Evolutionary conservation across 92 coral and sea anemone genomes (phyloP), one percentile per base, ranked within the genome.

Genomic region (Plumapathes pennacea): DNA sequence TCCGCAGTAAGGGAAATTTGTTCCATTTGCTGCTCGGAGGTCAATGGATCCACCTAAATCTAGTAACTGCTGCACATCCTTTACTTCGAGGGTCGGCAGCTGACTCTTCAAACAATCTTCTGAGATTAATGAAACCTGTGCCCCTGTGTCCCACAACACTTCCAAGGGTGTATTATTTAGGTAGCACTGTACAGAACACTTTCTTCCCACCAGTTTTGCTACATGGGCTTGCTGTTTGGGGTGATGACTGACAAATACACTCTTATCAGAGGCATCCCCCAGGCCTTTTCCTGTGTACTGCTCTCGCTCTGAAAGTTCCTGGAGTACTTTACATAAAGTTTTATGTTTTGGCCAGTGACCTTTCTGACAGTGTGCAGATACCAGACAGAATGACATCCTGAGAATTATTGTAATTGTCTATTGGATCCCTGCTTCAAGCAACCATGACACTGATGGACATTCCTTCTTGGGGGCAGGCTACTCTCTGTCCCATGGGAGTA

Each of bases 101-200:
- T 65, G 41, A 23, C 57, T 60, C 45, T 57, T 50, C 48, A 61
- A 30, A 20, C 60, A 36, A 25, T 67, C 62, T 46, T 67, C 82
- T 18, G 82, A 58, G 19, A 69, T 46, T 20, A 62, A 70, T 0
- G 84, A 70, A 14, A 83, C 90, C 20, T 77, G 84, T 19, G 82
- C 90, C 22, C 90, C 90, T n/a, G 85, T 71, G 42, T 83, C 90
- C 90, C 85, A 83, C 44, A 78, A 46, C 44, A 70, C 72, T 17
- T 56, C 54, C 33, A 72, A 19, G 13, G 49, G 72, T 10, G 34
- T 50, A 8, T 72, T 67, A 37, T 72, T 38, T 8, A 72, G 22
- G 10, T 51, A 69, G 37, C 86, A 80, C 30, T 58, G 15, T 25
- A 80, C 60, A 0, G 76, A 64, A 28, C 86, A 63, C 38, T 54